phyloP scores from a whole-genome alignment of 2,797 vertebrate species.

The Tachyglossus aculeatus region DNA sequence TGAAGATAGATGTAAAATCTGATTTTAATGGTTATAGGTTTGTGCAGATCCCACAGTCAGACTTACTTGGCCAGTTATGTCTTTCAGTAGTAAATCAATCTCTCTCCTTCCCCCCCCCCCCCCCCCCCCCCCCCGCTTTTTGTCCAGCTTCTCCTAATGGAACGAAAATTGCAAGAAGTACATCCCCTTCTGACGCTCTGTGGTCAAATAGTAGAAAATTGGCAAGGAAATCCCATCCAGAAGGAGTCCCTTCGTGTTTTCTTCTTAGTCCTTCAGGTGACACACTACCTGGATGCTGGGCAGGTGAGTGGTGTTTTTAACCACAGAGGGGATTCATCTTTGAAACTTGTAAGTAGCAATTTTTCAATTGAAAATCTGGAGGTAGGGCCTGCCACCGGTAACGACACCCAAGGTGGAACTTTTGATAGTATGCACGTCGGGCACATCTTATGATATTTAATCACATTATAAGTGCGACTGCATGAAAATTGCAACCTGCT shows the following conservation, averaged over 20 bases:
- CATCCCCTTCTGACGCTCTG: constrained; percentile 95
- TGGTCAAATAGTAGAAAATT: constrained; percentile 97
- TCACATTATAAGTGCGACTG: neutral
- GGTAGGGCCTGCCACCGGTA: neutral
- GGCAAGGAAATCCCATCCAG: constrained; percentile 98
- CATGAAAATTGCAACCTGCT: neutral
- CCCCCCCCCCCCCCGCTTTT: neutral
- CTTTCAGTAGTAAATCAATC: neutral
- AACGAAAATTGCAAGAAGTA: constrained; percentile 94
- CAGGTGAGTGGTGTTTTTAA: constrained; percentile 76
- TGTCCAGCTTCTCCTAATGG: constrained; percentile 89
- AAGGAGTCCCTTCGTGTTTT: constrained; percentile 96
- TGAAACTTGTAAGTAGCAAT: neutral
- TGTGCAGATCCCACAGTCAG: too few species aligned
- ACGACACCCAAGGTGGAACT: neutral
- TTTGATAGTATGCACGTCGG: neutral
- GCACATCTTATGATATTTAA: neutral
- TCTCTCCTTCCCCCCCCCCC: too few species aligned
- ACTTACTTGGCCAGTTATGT: too few species aligned
- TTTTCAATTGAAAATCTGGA: neutral
- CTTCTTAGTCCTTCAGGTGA: constrained; percentile 97
- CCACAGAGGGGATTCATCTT: neutral
- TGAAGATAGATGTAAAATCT: too few species aligned
- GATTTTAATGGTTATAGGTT: too few species aligned
- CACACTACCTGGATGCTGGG: constrained; percentile 96